These are phyloP conservation scores for Iphiclides podalirius DNA, from an alignment of 2,888 invertebrate species.

Conservation along the genomic window DNA sequence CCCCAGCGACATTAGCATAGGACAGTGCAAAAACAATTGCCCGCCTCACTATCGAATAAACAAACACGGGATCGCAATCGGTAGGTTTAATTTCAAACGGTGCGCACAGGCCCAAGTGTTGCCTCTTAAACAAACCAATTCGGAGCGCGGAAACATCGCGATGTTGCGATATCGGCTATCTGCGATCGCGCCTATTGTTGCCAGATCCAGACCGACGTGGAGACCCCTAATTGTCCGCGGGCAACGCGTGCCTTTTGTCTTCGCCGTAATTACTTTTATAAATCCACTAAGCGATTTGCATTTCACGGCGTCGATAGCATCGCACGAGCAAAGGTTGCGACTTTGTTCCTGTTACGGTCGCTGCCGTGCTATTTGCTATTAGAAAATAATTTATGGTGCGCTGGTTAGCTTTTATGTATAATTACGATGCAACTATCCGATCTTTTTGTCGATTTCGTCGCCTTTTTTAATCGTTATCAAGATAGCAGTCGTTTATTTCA, in stretches of 20 bases:
- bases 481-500: constrained; percentile 16
- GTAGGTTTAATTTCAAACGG: constrained; percentile 3
- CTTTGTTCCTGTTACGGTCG: constrained; percentile 36
- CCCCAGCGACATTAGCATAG: constrained; percentile 2
- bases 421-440: constrained; percentile 28
- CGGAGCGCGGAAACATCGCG: constrained; percentile 38
- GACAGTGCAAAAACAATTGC: constrained; percentile 23
- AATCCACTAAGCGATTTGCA: constrained; percentile 35
- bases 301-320: constrained; percentile 32
- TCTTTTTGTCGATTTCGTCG: background rate
- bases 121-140: constrained; percentile 57
- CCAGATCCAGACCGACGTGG: constrained; percentile 36
- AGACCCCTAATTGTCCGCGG: constrained; percentile 38
- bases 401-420: constrained; percentile 27
- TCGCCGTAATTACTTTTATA: constrained; percentile 35
- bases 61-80: constrained; percentile 10
- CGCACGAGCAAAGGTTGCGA: constrained; percentile 34
- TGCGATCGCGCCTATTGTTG: constrained; percentile 54
- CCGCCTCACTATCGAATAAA: constrained; percentile 21
- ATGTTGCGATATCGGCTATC: constrained; percentile 63
- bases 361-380: constrained; percentile 33
- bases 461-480: constrained; percentile 12
- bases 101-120: no score
- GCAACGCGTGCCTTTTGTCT: constrained; percentile 41
- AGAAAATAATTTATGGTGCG: constrained; percentile 34